Percentiles rank a stretch among this genome's conserved stretches.
These are phyloP conservation scores for Sprattus sprattus DNA, from an alignment of 2,113 vertebrate genomes.

Conservation along the genomic window DNA sequence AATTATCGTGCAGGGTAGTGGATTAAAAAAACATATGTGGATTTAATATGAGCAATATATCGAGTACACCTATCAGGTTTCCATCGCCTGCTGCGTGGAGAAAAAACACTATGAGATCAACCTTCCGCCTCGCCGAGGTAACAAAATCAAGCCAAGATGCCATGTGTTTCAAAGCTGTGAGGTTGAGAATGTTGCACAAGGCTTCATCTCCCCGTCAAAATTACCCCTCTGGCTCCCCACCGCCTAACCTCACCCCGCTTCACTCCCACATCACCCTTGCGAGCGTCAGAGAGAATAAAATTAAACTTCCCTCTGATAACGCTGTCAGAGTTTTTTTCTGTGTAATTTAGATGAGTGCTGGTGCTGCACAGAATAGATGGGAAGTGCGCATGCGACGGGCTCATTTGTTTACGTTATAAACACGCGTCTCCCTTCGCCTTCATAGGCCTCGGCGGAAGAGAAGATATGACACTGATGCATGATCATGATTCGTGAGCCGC, in stretches of 20 bases:
- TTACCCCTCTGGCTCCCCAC: background rate
- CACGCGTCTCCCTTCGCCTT: conserved; percentile 51
- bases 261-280: background rate
- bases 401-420: conserved; percentile 48
- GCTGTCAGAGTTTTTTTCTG: background rate
- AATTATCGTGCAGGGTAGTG: background rate
- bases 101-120: background rate
- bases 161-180: background rate
- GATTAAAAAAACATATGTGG: background rate
- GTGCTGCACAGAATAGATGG: background rate
- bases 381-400: background rate
- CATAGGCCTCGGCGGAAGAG: conserved; percentile 45
- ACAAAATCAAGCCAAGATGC: background rate
- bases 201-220: background rate
- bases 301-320: background rate
- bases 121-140: background rate
- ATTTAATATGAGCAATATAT: background rate
- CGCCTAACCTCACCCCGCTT: too few relatives aligned
- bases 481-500: conserved; percentile 39
- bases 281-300: background rate
- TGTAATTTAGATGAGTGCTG: conserved; percentile 5
- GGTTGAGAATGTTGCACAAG: background rate
- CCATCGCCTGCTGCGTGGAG: background rate
- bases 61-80: background rate
- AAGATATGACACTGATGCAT: conserved; percentile 64